Conservation (phyloP, 2,888 invertebrate species). For the Lasioglossum pauxillum region DNA sequence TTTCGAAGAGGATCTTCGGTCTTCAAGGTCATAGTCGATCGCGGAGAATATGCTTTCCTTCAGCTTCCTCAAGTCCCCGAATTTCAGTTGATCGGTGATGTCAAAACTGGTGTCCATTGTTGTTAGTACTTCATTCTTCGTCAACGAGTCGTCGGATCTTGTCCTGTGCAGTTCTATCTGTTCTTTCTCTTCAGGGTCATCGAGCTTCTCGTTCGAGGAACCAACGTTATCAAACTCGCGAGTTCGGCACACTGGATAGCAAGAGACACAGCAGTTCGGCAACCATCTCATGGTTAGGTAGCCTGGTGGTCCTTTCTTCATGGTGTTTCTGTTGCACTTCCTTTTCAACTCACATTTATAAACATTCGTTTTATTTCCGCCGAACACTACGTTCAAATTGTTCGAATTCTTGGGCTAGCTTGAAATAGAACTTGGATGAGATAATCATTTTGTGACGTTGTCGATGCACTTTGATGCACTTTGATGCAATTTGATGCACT, state of each 20-base stretch:
- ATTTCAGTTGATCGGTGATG: not conserved
- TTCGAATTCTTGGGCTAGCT: not conserved
- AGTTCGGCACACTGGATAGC: conserved; percentile 24
- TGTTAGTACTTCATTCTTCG: not conserved
- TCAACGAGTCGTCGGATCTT: conserved; percentile 10
- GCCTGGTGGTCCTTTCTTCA: not conserved
- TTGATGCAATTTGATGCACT: not conserved
- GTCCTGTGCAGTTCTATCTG: conserved; percentile 19
- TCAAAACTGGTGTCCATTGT: not conserved
- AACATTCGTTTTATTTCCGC: not conserved
- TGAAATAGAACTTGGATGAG: not conserved
- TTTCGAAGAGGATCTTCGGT: not conserved
- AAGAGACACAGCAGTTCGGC: conserved; percentile 66
- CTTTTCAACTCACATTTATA: not conserved
- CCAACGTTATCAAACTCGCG: not conserved
- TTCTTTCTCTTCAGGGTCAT: not conserved
- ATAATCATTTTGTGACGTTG: not conserved
- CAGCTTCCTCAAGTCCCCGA: not conserved
- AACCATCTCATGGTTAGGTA: conserved; percentile 54
- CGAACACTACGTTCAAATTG: not conserved
- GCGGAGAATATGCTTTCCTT: not conserved
- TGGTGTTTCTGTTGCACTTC: not conserved
- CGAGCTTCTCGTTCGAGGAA: not conserved
- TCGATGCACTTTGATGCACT: not conserved
- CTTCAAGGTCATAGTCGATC: not conserved